phyloP scores from a whole-genome alignment of 2,888 invertebrate species.

The Galeruca laticollis region DNA sequence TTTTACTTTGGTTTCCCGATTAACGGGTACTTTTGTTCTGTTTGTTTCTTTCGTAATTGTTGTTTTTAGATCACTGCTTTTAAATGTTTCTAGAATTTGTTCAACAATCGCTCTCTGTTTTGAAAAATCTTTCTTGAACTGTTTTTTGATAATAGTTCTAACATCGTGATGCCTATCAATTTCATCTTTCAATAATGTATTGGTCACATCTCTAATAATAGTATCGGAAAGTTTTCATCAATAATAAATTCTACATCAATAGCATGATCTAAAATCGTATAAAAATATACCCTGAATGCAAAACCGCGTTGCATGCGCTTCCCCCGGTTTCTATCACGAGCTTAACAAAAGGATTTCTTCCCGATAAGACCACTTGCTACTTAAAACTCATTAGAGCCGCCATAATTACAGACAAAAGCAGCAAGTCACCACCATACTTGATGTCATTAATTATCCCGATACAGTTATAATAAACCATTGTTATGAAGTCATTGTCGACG shows the following conservation, averaged over 20 bases:
- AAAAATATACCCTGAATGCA: conserved; percentile 14
- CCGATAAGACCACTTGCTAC: conserved; percentile 57
- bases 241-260: too few species aligned
- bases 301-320: neutral
- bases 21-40: neutral
- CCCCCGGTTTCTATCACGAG: conserved; percentile 17
- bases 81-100: too few species aligned
- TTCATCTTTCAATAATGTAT: too few species aligned
- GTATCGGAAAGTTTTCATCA: too few species aligned
- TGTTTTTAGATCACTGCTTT: neutral
- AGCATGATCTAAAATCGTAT: too few species aligned
- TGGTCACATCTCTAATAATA: too few species aligned
- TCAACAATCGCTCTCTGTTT: neutral
- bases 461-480: conserved; percentile 66
- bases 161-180: too few species aligned
- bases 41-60: neutral
- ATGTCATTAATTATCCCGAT: conserved; percentile 65
- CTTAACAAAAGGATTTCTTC: conserved; percentile 43
- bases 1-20: too few species aligned
- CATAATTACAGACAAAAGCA: conserved; percentile 63
- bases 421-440: conserved; percentile 64
- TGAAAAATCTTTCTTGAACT: too few species aligned
- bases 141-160: too few species aligned
- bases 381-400: conserved; percentile 63
- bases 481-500: conserved; percentile 63